phyloP scores from a whole-genome alignment of 1,140 invertebrate species.

The Drosophila lacertosa region DNA sequence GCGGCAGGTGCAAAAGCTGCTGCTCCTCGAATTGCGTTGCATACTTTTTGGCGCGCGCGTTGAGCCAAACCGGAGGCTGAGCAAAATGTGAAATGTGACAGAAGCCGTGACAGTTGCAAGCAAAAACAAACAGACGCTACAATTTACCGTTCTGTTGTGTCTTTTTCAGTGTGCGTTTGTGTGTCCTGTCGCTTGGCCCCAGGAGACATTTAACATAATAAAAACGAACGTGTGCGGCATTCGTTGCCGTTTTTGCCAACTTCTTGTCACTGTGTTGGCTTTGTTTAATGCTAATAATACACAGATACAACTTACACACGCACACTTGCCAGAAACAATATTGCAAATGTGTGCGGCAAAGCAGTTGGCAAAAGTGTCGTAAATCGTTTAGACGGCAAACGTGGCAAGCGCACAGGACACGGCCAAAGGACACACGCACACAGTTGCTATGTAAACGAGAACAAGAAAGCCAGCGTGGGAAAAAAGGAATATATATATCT shows the following conservation, averaged over 20 bases:
- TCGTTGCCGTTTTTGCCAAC: conserved; percentile 65
- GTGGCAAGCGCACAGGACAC: conserved; percentile 56
- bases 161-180: conserved; percentile 17
- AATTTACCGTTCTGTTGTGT: conserved; percentile 50
- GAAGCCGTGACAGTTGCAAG: conserved; percentile 65
- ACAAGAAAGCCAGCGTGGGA: conserved; percentile 73
- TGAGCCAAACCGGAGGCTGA: conserved; percentile 17
- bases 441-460: conserved; percentile 74
- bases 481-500: conserved; percentile 50
- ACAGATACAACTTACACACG: conserved; percentile 35
- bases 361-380: conserved; percentile 80
- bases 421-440: conserved; percentile 22
- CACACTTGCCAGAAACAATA: conserved; percentile 62
- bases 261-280: conserved; percentile 48
- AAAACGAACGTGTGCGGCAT: conserved; percentile 80
- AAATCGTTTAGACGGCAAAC: conserved; percentile 80
- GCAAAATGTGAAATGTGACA: conserved; percentile 69
- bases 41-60: conserved; percentile 68
- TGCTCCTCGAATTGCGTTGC: conserved; percentile 43
- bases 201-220: conserved; percentile 82
- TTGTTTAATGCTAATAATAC: conserved; percentile 75
- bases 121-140: conserved; percentile 30
- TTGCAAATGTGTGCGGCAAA: conserved; percentile 73
- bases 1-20: conserved; percentile 43
- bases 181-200: conserved; percentile 50